A percentile compares a stretch with the other conserved stretches of the same genome.
phyloP scores from a whole-genome alignment of 2,888 invertebrate genomes.

The Sarcophaga carnaria region DNA sequence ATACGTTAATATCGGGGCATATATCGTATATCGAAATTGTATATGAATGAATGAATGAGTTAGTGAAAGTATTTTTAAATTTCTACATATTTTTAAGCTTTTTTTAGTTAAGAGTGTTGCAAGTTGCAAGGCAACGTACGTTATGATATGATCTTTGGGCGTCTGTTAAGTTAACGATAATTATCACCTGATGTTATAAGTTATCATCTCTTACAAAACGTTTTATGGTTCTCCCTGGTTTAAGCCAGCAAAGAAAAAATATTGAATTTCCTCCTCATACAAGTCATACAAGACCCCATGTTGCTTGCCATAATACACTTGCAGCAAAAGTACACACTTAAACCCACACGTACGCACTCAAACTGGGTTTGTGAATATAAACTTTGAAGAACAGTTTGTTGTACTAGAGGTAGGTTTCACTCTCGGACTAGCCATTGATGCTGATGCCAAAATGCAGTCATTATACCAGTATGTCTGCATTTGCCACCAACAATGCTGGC shows the following conservation, averaged over 20 bases:
- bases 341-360: conserved; percentile 32
- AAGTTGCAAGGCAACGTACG: background rate
- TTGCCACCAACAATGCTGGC: conserved; percentile 65
- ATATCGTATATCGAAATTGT: conserved; percentile 7
- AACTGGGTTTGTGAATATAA: background rate
- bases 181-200: conserved; percentile 69
- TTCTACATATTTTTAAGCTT: too few species aligned
- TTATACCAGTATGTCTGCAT: conserved; percentile 2
- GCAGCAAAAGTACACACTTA: background rate
- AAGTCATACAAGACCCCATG: conserved; percentile 61
- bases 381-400: background rate
- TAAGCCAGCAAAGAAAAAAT: conserved; percentile 25
- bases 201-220: conserved; percentile 65
- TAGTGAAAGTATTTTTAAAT: background rate
- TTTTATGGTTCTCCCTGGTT: conserved; percentile 41
- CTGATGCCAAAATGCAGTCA: background rate
- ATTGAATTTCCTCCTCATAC: conserved; percentile 51
- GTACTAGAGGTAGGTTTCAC: background rate
- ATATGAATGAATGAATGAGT: background rate
- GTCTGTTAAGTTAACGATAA: conserved; percentile 64
- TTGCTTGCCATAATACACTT: conserved; percentile 40
- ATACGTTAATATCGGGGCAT: conserved; percentile 13
- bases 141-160: conserved; percentile 44
- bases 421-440: background rate
- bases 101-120: too few species aligned